A percentile compares a stretch with the other conserved stretches of the same genome.
These are phyloP conservation scores for Neosalanx taihuensis DNA, from an alignment of 2,797 vertebrate species.

Conservation along the genomic window DNA sequence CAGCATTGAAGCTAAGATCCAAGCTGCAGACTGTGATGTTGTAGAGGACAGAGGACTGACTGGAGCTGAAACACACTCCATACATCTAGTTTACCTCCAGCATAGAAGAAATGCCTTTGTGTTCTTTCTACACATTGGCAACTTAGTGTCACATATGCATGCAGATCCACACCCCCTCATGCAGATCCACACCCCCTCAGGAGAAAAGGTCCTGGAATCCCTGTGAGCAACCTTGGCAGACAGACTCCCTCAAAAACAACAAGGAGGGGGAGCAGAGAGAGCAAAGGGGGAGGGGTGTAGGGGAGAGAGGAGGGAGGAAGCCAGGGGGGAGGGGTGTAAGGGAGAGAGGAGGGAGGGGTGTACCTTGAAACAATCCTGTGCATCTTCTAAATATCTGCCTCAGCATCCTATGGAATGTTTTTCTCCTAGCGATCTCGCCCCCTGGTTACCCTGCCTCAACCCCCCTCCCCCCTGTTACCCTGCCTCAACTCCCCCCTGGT, in stretches of 20 bases:
- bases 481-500: slow-evolving; percentile 10
- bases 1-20: neutral
- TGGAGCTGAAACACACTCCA: slow-evolving; percentile 26
- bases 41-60: neutral
- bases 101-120: slow-evolving; percentile 45
- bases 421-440: slow-evolving; percentile 54
- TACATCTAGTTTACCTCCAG: slow-evolving; percentile 39
- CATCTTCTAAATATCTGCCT: slow-evolving; percentile 59
- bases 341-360: slow-evolving; percentile 1
- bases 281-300: too few species aligned
- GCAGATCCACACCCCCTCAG: slow-evolving; percentile 10
- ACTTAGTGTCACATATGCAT: slow-evolving; percentile 1
- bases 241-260: slow-evolving; percentile 39
- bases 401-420: slow-evolving; percentile 47
- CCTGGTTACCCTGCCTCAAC: neutral
- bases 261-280: neutral
- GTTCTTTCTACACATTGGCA: slow-evolving; percentile 39
- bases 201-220: slow-evolving; percentile 19
- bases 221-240: slow-evolving; percentile 24
- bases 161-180: slow-evolving; percentile 16
- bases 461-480: slow-evolving; percentile 16
- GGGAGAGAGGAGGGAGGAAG: neutral
- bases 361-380: slow-evolving; percentile 62
- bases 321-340: too few species aligned
- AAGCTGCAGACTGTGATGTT: neutral